A percentile compares a stretch with the other conserved stretches of the same genome.
These are phyloP conservation scores for Pungitius pungitius DNA, from an alignment of 2,113 vertebrate genomes.

Conservation along the genomic window DNA sequence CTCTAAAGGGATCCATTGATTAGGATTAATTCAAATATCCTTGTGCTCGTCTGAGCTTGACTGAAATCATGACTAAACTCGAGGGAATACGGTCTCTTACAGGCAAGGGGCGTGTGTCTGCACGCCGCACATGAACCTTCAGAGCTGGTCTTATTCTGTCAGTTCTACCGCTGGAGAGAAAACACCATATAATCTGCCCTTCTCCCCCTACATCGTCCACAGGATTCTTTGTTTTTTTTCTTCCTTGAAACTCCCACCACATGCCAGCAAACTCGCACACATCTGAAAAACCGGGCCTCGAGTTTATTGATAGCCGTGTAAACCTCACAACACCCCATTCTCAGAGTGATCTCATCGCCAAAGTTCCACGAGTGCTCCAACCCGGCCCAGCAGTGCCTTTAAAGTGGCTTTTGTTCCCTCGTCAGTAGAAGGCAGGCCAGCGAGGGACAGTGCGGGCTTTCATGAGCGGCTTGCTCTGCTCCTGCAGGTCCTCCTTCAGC, in stretches of 20 bases:
- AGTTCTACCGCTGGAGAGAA: conserved; percentile 50
- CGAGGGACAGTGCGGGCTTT: conserved; percentile 57
- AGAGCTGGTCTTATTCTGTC: conserved; percentile 46
- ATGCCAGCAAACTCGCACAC: conserved; percentile 38
- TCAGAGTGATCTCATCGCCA: conserved; percentile 56
- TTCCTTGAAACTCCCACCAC: conserved; percentile 15
- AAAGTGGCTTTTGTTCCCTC: conserved; percentile 63
- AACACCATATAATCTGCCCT: conserved; percentile 62
- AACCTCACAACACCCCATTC: conserved; percentile 46
- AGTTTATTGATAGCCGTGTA: conserved; percentile 50
- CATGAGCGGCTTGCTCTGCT: conserved; percentile 46
- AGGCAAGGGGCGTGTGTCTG: conserved; percentile 44
- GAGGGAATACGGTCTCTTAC: conserved; percentile 23
- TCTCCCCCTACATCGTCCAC: conserved; percentile 28
- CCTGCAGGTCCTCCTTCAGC: conserved; percentile 56
- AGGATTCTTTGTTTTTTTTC: conserved; percentile 17
- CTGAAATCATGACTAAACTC: conserved; percentile 36
- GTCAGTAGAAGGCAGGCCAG: conserved; percentile 30
- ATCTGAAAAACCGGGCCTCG: conserved; percentile 28
- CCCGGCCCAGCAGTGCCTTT: conserved; percentile 50
- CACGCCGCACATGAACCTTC: conserved; percentile 43
- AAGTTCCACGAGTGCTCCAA: conserved; percentile 44
- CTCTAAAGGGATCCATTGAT: conserved; percentile 40
- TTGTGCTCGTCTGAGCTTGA: conserved; percentile 12
- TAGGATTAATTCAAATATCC: conserved; percentile 39